Base-by-base conservation (phyloP, 2,888 invertebrate species). In the Sabatieria punctata region DNA sequence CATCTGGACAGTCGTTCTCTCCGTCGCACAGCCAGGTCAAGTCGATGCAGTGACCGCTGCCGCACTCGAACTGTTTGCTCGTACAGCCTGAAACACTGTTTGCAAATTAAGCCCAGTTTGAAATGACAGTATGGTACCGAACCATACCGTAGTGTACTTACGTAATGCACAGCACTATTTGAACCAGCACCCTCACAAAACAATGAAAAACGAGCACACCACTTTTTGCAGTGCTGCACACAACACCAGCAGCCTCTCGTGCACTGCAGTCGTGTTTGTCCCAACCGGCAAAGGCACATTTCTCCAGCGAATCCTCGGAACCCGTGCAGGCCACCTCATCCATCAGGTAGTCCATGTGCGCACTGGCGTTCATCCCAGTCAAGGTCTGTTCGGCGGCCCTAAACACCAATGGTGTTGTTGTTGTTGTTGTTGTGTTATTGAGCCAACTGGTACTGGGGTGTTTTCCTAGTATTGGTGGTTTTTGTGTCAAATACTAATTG, bases 271-370 rank as follows among this genome's bases (percentile, higher is more conserved):
- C 75, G 58, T 80, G 78, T 0, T 76, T 69, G 13, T 78, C 78
- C 82, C 82, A 82, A 1, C 79, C 78, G 45, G 73, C 73, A 55
- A 80, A 79, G 13, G 48, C 43, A 58, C 82, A 82, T 51, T 80
- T 74, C 46, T 74, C 70, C 1, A 82, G 59, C 0, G 75, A 72
- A 0, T 73, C 73, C 64, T 82, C 82, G 52, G 77, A 75, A 15
- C 81, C 81, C 0, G 65, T 59, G 58, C 82, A 82, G 33, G 73
- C 70, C 0, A 82, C 67, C 54, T 78, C 77, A 55, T 80, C 79
- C 67, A 80, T 77, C 65, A 77, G 72, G 58, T 77, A 79, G 8
- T 74, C 71, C 2, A 62, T 61, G n/a, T 65, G 64, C 19, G 50
- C 44, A 13, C 67, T 67, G 50, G 57, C 65, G 38, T 54, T 51